Base-by-base conservation (phyloP, 2,797 vertebrate genomes). In the Synaphobranchus kaupii region DNA sequence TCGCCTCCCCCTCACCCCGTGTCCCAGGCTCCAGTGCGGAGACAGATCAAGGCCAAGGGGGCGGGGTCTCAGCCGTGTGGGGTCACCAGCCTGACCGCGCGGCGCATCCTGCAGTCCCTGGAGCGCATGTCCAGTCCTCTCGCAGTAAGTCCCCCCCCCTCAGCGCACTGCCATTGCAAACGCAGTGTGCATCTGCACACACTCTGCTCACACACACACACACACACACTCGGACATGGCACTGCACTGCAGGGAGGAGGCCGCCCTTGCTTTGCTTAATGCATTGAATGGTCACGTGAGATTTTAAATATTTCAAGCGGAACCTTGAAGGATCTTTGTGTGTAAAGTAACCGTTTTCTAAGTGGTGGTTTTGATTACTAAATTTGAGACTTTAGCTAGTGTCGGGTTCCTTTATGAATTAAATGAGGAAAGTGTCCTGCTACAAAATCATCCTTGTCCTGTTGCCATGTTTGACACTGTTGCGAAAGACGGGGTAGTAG, bases 41-140 rank as follows among this genome's bases (percentile, higher is more conserved):
- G 97, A 91, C 98, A 98, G 89, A 97, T 99, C 92, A 99, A 98
- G 96, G 97, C 97, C 89, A 99, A 98, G 89, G 98, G 97, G 86
- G 97, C 96, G 50, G 97, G 91, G 3, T 91, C 94, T 90, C 97
- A 98, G 22, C 96, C 97, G 28, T 99, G 96, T 3, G 98, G 98
- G 34, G 98, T 99, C 92, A 99, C 97, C 60, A 99, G 98, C 87
- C 97, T 97, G 90, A 98, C 98, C 44, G 98, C 99, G 0, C 96
- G 98, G 25, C 97, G 98, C 85, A 99, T 99, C 92, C 93, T 99
- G 88, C 97, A 98, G 90, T 98, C 98, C 0, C 89, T 99, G 94
- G 99, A 99, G 94, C 97, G 97, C 93, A 99, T 99, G 98, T 99
- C 99, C 17, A 99, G 98, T 89, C 98, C 99, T 48, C 94, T 99